phyloP scores from a whole-genome alignment of 2,797 vertebrate genomes.

The Pipistrellus pipistrellus region DNA sequence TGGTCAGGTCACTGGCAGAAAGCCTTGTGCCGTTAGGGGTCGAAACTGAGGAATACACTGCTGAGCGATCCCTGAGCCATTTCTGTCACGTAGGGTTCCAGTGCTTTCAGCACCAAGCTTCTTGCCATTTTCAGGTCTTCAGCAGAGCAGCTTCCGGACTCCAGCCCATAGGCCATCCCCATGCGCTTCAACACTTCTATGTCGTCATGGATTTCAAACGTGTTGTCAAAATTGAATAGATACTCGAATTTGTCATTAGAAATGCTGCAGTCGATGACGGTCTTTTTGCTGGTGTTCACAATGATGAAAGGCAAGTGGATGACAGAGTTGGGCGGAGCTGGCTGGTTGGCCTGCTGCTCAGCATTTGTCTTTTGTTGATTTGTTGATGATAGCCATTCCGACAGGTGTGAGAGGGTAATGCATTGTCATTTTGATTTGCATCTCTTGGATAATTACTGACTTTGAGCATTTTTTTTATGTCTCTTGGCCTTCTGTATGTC shows the following conservation, averaged over 20 bases:
- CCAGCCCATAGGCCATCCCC: conserved; percentile 99
- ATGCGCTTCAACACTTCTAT: conserved; percentile 99
- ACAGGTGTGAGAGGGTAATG: too few relatives aligned
- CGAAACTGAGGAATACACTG: conserved; percentile 95
- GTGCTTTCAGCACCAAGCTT: conserved; percentile 97
- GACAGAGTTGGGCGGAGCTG: conserved; percentile 97
- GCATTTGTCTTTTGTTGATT: too few relatives aligned
- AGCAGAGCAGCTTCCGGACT: conserved; percentile 96
- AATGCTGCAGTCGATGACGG: conserved; percentile 99
- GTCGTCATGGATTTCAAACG: conserved; percentile 99
- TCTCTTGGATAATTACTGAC: too few relatives aligned
- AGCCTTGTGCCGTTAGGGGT: conserved; percentile 95
- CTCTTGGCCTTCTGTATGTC: too few relatives aligned
- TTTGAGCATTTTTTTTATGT: too few relatives aligned
- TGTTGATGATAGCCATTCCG: too few relatives aligned
- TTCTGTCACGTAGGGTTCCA: conserved; percentile 99
- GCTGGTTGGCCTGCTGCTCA: conserved; percentile 95
- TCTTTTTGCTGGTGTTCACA: conserved; percentile 99
- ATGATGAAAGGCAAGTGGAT: conserved; percentile 99
- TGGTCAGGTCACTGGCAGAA: conserved; percentile 94
- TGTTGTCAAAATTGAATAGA: conserved; percentile 99
- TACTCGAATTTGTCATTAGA: conserved; percentile 99
- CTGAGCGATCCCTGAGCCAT: conserved; percentile 99
- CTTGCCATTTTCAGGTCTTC: conserved; percentile 97
- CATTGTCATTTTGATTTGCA: too few relatives aligned